Conservation (phyloP, 2,797 vertebrate genomes). For the Holocentrus rufus region DNA sequence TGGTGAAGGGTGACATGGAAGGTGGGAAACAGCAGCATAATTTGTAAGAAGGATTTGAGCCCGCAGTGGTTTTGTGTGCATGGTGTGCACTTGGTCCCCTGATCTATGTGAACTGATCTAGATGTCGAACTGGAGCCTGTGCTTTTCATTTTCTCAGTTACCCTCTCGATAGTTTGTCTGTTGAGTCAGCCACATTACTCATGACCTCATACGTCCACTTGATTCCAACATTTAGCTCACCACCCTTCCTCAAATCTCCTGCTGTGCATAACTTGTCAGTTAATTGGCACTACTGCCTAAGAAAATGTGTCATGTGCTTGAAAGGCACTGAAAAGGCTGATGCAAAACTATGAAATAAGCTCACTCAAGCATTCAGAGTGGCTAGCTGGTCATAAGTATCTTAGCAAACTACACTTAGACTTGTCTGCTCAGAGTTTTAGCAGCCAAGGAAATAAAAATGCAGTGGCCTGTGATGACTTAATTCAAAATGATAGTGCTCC, state of each 20-base stretch:
- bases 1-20: not conserved
- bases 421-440: too few relatives aligned
- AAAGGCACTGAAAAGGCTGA: constrained; percentile 9
- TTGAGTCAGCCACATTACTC: not conserved
- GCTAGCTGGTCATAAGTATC: not conserved
- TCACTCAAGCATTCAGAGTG: not conserved
- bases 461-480: too few relatives aligned
- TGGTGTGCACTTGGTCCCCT: not conserved
- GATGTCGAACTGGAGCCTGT: not conserved
- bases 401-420: not conserved
- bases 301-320: not conserved
- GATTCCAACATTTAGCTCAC: not conserved
- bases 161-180: not conserved
- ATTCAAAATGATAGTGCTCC: not conserved
- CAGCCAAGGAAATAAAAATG: too few relatives aligned
- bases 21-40: not conserved
- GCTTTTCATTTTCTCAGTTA: not conserved
- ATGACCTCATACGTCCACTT: not conserved
- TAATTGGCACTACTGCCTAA: constrained; percentile 6
- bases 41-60: not conserved
- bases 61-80: not conserved
- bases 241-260: constrained; percentile 12
- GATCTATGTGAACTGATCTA: not conserved
- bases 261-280: constrained; percentile 9
- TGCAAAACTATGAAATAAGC: constrained; percentile 38